These are phyloP conservation scores for Smutsia gigantea DNA, from an alignment of 2,797 vertebrate species.

Conservation along the genomic window DNA sequence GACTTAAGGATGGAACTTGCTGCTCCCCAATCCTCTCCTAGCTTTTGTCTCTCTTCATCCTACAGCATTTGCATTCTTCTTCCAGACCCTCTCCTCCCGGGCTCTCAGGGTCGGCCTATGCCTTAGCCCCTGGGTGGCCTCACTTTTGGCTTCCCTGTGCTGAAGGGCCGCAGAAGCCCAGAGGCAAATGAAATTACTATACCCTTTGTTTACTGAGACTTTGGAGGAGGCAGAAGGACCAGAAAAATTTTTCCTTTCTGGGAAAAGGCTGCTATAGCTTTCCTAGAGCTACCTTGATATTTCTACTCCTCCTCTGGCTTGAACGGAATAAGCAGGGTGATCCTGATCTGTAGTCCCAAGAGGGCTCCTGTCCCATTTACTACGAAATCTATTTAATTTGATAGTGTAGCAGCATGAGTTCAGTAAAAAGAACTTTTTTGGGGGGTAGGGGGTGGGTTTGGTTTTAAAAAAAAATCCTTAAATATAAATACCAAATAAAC, in stretches of 20 bases:
- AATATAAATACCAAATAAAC: not conserved
- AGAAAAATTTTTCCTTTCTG: not conserved
- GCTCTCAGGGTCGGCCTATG: fast-evolving
- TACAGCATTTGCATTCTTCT: not conserved
- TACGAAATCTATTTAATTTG: not conserved
- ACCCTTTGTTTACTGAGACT: not conserved
- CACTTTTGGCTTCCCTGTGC: not conserved
- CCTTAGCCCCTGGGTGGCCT: not conserved
- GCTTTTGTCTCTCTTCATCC: not conserved
- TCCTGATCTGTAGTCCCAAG: not conserved
- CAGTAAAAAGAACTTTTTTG: not conserved
- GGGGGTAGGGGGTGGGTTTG: too few species aligned
- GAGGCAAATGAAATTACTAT: not conserved
- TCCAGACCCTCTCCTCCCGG: not conserved
- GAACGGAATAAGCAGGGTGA: not conserved
- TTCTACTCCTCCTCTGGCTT: not conserved
- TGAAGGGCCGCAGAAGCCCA: not conserved
- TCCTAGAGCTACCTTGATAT: not conserved
- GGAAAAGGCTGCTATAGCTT: not conserved
- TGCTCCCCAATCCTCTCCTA: not conserved
- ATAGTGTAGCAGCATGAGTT: not conserved
- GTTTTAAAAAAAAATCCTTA: not conserved
- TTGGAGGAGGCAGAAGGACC: not conserved
- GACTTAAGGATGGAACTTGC: not conserved
- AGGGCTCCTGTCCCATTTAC: not conserved